Evolutionary conservation across 1,140 invertebrate species (phyloP), one percentile per base, ranked within the genome.

Genomic region (Mactra quadrangularis): DNA sequence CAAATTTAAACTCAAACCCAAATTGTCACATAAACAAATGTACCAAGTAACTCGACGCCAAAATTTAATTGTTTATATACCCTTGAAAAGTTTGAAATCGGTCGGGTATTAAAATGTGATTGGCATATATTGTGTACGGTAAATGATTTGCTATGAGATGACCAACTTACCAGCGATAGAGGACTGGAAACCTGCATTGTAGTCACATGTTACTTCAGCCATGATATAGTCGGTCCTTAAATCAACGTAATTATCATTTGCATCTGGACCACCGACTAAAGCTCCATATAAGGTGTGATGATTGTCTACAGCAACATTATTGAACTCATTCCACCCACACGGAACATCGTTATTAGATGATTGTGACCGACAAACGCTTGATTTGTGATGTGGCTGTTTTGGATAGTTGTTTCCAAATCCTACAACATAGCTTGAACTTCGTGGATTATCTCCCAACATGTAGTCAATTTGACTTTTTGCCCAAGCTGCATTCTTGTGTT

Each of bases 401-500:
- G 95, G 95, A 55, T 94, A 93, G 89, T 95, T 94, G 35, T 91
- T 89, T 1, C 95, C 95, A 89, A 94, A 95, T 19, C 95, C 95
- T 29, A 95, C 94, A 0, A 96, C 94, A 86, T 92, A 96, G 33
- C 59, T 62, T 7, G 59, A 62, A 86, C 95, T 95, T 71, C 94
- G 92, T 1, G 95, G 95, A 19, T 82, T 79, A 62, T 94, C 92
- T 2, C 95, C 95, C 0, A 96, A 90, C 79, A 95, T 94, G 88
- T 95, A 96, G 84, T 94, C 89, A 59, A 96, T 94, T 90, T 96
- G 95, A 84, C 94, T 86, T 83, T 93, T 92, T 17, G 95, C 95
- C 87, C 95, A 95, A 50, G 93, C 86, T n/a, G 93, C 82, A 87
- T 95, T 84, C 0, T 52, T n/a, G 0, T 55, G 35, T 0, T 83